These are phyloP conservation scores for Sminthurinus aureus DNA, from an alignment of 2,888 invertebrate species.

Conservation along the genomic window DNA sequence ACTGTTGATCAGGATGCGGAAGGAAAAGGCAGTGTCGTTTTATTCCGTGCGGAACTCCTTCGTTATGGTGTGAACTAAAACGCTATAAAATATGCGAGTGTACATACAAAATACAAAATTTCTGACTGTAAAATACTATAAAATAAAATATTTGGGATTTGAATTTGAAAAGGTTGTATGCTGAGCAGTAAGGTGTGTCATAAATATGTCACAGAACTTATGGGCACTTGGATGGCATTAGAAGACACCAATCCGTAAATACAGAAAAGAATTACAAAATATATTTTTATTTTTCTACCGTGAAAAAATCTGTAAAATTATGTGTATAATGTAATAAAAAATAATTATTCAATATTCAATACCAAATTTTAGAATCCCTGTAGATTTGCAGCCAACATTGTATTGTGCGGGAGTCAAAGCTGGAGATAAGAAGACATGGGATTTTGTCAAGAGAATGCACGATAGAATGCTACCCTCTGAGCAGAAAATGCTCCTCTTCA, in stretches of 20 bases:
- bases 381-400: slow-evolving; percentile 17
- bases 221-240: slow-evolving; percentile 2
- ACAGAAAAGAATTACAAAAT: neutral
- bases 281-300: neutral
- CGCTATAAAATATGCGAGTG: too few relatives aligned
- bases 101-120: too few relatives aligned
- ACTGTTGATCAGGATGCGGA: neutral
- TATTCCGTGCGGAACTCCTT: slow-evolving; percentile 25
- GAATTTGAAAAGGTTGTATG: too few relatives aligned
- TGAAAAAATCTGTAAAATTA: too few relatives aligned
- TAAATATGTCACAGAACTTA: slow-evolving; percentile 1
- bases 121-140: too few relatives aligned
- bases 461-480: slow-evolving; percentile 19
- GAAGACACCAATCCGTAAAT: slow-evolving; percentile 19
- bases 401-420: slow-evolving; percentile 17
- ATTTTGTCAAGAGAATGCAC: slow-evolving; percentile 22
- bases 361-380: slow-evolving; percentile 6
- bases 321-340: neutral
- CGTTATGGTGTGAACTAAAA: too few relatives aligned
- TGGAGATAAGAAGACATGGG: slow-evolving; percentile 14
- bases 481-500: slow-evolving; percentile 16
- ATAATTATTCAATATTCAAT: neutral
- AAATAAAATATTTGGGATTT: too few relatives aligned
- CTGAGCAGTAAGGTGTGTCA: slow-evolving; percentile 7
- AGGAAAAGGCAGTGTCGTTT: neutral